These are phyloP conservation scores for Thereva unica DNA, from an alignment of 2,888 invertebrate species.

Conservation along the genomic window DNA sequence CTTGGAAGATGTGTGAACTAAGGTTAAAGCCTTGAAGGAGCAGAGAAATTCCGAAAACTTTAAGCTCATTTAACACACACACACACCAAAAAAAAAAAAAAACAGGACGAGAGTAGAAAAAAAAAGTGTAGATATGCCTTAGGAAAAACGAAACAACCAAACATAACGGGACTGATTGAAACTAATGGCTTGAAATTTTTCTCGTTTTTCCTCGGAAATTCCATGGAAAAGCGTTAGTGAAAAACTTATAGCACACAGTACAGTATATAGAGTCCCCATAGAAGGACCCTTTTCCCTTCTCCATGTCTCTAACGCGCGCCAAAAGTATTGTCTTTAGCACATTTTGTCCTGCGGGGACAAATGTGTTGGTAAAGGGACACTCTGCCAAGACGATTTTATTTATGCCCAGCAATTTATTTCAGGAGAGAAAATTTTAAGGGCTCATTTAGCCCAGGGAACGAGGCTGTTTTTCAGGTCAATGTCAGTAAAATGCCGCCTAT, in stretches of 20 bases:
- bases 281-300: slow-evolving; percentile 16
- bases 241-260: slow-evolving; percentile 26
- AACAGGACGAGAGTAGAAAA: no score
- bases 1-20: no score
- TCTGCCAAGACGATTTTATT: slow-evolving; percentile 35
- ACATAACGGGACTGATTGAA: slow-evolving; percentile 31
- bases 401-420: slow-evolving; percentile 32
- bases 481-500: slow-evolving; percentile 24
- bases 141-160: slow-evolving; percentile 6
- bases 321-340: slow-evolving; percentile 33
- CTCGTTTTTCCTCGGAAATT: slow-evolving; percentile 31
- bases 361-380: slow-evolving; percentile 34
- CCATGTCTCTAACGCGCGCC: slow-evolving; percentile 27
- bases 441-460: slow-evolving; percentile 18
- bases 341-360: slow-evolving; percentile 23
- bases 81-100: no score
- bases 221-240: slow-evolving; percentile 23
- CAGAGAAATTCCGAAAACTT: no score
- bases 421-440: slow-evolving; percentile 34
- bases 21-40: no score
- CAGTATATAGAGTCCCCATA: no score
- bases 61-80: no score
- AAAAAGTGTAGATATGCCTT: no score
- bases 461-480: slow-evolving; percentile 35
- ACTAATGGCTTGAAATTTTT: slow-evolving; percentile 35